Percentiles rank a stretch among this genome's conserved stretches.
Evolutionary conservation across 2,113 vertebrate genomes (phyloP).

Genomic region (Nipponia nippon): DNA sequence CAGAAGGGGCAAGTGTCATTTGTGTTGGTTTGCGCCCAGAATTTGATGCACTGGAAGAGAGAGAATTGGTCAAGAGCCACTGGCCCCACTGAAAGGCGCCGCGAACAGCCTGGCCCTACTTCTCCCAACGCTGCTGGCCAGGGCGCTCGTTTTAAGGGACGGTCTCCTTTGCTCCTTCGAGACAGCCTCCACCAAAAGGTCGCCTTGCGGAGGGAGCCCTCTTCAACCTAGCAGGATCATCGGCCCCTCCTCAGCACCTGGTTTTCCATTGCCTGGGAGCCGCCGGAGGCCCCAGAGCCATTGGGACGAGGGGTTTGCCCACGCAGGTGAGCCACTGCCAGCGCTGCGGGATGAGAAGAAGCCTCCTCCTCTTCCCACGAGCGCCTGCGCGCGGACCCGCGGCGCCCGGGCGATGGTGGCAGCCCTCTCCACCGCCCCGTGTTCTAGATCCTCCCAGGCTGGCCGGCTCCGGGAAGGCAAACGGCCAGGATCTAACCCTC

Average conservation of each 20-base stretch:
- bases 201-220: neutral
- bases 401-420: neutral
- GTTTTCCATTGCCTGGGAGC: neutral
- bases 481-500: neutral
- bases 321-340: neutral
- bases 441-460: neutral
- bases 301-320: neutral
- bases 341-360: neutral
- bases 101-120: neutral
- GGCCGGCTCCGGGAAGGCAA: neutral
- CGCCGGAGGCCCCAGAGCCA: neutral
- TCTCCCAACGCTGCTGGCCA: neutral
- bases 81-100: neutral
- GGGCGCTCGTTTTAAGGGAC: neutral
- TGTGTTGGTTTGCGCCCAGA: conserved; percentile 84
- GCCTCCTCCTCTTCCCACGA: neutral
- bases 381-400: neutral
- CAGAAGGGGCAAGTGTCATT: conserved; percentile 85
- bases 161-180: neutral
- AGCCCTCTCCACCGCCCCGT: neutral
- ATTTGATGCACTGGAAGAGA: conserved; percentile 83
- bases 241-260: neutral
- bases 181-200: neutral
- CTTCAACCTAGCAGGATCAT: neutral
- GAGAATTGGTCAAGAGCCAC: neutral